Base-by-base conservation (phyloP, 1,140 invertebrate genomes). In the Cotesia typhae region DNA sequence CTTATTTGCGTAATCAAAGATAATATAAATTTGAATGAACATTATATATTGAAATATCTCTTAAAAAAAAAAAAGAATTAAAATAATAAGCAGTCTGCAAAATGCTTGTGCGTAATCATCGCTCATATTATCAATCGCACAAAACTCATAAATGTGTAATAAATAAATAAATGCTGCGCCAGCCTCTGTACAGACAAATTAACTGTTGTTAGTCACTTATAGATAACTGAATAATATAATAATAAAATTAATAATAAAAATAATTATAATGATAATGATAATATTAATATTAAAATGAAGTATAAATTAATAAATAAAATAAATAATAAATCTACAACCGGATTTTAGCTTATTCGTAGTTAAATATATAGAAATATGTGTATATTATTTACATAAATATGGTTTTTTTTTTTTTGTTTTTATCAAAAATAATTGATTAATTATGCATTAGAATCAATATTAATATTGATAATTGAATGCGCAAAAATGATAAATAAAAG, bases 121-220 rank as follows among this genome's bases (percentile, higher is more conserved):
- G 35, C 55, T 68, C 55, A 14, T 68, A 68, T 36, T 59, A 68
- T 59, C 36, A 41, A 68, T 68, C 67, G 67, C 67, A 68, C 67
- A 68, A 68, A 68, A 51, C n/a, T 72, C 71, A 67, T 12, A n/a
- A 36, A 68, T 59, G 35, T 59, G 67, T 55, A 35, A 53, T 36
- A 59, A 59, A 20, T 20, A 59, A 59, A 20, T 20, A 59, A 65
- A 67, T 20, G 63, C 70, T 72, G 53, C 70, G 70, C 64, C 64
- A 53, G 70, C 64, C 70, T 67, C 37, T 67, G 70, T 72, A 72
- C 70, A 72, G 70, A 71, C 38, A 66, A 71, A 67, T 20, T 47
- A 65, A 52, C 59, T 72, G 55, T 67, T 63, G 6, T 65, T 61
- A 60, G 63, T 67, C 38, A 69, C 57, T 60, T 35, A 55, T 55